phyloP scores from a whole-genome alignment of 2,888 invertebrate species.

The Bruchidius siliquastri region DNA sequence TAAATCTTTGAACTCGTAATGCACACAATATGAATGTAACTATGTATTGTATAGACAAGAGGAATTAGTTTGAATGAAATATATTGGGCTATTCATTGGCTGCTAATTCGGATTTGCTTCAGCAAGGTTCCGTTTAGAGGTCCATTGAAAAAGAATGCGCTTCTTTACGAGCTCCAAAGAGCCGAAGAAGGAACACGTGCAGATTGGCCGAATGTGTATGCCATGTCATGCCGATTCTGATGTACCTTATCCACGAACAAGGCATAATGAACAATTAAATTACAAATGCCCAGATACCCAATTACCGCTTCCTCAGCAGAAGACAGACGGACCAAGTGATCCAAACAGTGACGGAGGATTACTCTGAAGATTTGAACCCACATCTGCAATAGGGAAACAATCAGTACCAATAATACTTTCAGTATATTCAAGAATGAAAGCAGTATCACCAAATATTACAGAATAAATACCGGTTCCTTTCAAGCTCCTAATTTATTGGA shows the following conservation, averaged over 20 bases:
- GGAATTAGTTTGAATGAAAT: too few relatives aligned
- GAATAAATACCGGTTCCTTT: too few relatives aligned
- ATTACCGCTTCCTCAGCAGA: slow-evolving; percentile 41
- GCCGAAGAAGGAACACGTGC: neutral
- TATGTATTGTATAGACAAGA: too few relatives aligned
- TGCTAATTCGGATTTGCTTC: too few relatives aligned
- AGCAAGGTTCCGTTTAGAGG: neutral
- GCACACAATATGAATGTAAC: too few relatives aligned
- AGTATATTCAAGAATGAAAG: too few relatives aligned
- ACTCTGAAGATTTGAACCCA: neutral
- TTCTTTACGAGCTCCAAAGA: neutral
- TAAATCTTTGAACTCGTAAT: too few relatives aligned
- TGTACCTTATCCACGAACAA: slow-evolving; percentile 16
- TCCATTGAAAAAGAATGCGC: neutral
- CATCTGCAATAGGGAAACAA: too few relatives aligned
- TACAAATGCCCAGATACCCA: slow-evolving; percentile 44
- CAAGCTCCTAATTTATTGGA: too few relatives aligned
- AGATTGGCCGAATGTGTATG: neutral
- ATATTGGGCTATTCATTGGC: too few relatives aligned
- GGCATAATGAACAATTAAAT: slow-evolving; percentile 46
- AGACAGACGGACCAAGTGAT: neutral
- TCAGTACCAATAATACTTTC: too few relatives aligned
- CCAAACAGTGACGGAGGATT: neutral
- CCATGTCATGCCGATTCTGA: neutral
- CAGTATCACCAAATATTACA: too few relatives aligned